These are phyloP conservation scores for Podarcis lilfordi DNA, from an alignment of 2,797 vertebrate species.

Conservation along the genomic window DNA sequence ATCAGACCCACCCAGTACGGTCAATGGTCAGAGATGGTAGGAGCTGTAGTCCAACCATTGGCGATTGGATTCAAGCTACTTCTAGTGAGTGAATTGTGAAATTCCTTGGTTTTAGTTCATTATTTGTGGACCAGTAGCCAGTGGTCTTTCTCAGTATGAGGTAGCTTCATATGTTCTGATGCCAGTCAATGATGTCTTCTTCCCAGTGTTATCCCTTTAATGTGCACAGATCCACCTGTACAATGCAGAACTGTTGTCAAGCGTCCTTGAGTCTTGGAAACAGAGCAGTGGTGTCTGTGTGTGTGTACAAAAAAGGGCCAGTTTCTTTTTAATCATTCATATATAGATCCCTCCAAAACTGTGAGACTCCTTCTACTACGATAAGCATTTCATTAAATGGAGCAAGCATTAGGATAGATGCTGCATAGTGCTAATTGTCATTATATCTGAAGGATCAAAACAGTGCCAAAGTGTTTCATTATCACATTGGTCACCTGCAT, in stretches of 20 bases:
- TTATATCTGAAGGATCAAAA: constrained; percentile 9
- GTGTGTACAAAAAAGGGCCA: not conserved
- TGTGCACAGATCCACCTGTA: not conserved
- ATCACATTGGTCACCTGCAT: constrained; percentile 19
- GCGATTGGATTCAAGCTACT: too few relatives aligned
- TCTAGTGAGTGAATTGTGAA: too few relatives aligned
- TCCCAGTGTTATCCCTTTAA: not conserved
- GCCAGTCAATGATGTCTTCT: not conserved
- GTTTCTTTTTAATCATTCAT: not conserved
- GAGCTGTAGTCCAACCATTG: too few relatives aligned
- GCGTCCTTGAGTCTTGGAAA: not conserved
- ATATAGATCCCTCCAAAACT: not conserved
- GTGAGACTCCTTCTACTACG: not conserved
- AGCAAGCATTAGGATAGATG: not conserved
- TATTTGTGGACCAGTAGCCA: not conserved
- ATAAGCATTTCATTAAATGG: not conserved
- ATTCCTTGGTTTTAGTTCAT: too few relatives aligned
- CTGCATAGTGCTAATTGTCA: constrained; percentile 26
- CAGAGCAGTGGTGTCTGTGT: not conserved
- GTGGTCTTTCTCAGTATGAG: not conserved
- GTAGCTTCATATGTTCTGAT: not conserved
- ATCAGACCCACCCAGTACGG: too few relatives aligned
- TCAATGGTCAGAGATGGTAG: too few relatives aligned
- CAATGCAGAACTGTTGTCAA: not conserved
- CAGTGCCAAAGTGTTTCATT: constrained; percentile 39